Evolutionary conservation across 2,113 vertebrate genomes (phyloP).

Genomic region (Bufo gargarizans): DNA sequence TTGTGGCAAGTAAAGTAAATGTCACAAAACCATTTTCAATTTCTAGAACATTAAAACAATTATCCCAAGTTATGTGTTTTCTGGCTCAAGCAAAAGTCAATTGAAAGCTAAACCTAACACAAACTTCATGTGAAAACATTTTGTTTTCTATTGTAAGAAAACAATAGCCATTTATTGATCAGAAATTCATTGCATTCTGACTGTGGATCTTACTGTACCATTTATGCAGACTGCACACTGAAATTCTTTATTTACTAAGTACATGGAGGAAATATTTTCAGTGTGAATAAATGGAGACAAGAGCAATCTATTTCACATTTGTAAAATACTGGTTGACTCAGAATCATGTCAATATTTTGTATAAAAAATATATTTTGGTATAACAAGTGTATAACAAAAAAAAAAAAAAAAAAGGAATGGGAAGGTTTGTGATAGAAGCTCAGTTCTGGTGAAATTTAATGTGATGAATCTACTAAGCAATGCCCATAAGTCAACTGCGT

Average conservation of each 20-base stretch:
- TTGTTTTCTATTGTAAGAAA: conserved; percentile 24
- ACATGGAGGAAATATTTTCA: background rate
- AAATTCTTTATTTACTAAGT: conserved; percentile 13
- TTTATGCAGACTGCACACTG: background rate
- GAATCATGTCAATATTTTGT: background rate
- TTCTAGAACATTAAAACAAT: conserved; percentile 5
- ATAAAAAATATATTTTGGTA: too few relatives aligned
- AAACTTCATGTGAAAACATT: conserved; percentile 10
- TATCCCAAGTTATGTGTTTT: conserved; percentile 8
- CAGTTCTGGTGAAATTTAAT: background rate
- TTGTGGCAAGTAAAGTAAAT: background rate
- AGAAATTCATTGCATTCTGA: conserved; percentile 10
- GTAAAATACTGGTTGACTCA: background rate
- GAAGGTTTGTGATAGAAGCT: background rate
- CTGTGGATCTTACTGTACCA: background rate
- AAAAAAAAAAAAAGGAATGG: background rate
- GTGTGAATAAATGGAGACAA: background rate
- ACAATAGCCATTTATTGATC: conserved; percentile 39
- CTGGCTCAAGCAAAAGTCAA: background rate
- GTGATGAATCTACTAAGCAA: background rate
- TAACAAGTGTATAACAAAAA: too few relatives aligned
- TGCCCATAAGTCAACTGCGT: too few relatives aligned
- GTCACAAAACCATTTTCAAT: background rate
- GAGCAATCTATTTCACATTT: background rate
- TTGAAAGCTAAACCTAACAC: background rate